Percentiles rank a stretch among this genome's conserved stretches.
These are phyloP conservation scores for Calameuta filiformis DNA, from an alignment of 2,888 invertebrate genomes.

Conservation along the genomic window DNA sequence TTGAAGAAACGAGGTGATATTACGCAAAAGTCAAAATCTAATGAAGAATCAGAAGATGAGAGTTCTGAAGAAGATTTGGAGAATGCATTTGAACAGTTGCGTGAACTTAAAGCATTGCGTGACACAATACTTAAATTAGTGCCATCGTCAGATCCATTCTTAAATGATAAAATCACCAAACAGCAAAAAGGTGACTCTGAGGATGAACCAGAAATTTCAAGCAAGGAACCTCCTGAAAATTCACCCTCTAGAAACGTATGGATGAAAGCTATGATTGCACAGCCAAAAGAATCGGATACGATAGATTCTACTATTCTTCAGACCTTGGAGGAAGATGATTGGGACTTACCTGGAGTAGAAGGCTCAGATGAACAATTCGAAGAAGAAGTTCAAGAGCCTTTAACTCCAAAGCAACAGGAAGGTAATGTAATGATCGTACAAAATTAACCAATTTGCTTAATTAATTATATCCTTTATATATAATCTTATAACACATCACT, in stretches of 20 bases:
- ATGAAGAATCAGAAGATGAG: constrained; percentile 47
- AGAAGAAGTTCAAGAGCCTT: constrained; percentile 68
- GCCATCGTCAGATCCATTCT: constrained; percentile 38
- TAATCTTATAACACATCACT: not conserved
- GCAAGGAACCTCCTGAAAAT: constrained; percentile 13
- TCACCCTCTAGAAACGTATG: constrained; percentile 32
- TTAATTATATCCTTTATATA: not conserved
- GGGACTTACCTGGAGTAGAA: constrained; percentile 32
- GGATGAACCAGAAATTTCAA: constrained; percentile 18
- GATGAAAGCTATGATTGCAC: constrained; percentile 42
- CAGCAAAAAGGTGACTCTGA: constrained; percentile 35
- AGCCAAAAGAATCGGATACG: constrained; percentile 37
- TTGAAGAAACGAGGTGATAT: constrained; percentile 33
- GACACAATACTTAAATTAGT: constrained; percentile 46
- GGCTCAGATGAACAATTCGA: constrained; percentile 59
- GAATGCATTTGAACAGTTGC: constrained; percentile 42
- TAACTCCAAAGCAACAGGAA: constrained; percentile 76
- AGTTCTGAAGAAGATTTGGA: constrained; percentile 40
- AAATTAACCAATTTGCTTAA: not conserved
- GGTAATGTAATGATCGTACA: constrained; percentile 63
- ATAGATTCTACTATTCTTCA: constrained; percentile 28
- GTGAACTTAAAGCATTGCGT: constrained; percentile 43
- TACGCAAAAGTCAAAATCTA: constrained; percentile 34
- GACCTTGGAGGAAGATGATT: constrained; percentile 35
- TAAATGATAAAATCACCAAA: constrained; percentile 43